phyloP scores from a whole-genome alignment of 2,888 invertebrate species.

The Platerodrilus igneus region DNA sequence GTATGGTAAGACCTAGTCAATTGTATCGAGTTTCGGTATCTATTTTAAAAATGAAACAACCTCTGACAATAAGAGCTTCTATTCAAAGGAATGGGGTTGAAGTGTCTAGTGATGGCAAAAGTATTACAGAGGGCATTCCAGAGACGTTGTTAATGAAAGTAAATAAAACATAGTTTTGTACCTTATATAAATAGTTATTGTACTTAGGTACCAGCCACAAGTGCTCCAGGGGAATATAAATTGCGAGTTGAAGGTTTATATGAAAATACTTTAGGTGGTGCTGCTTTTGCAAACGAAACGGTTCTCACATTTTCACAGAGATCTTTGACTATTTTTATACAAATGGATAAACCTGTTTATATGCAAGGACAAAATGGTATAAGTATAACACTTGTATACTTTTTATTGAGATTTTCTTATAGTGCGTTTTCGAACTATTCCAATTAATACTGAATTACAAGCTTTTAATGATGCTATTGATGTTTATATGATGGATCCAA shows the following conservation, averaged over 20 bases:
- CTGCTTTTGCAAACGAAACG: constrained; percentile 87
- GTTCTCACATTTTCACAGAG: constrained; percentile 78
- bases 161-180: constrained; percentile 33
- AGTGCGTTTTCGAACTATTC: constrained; percentile 86
- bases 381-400: constrained; percentile 14
- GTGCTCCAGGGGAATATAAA: constrained; percentile 78
- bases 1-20: constrained; percentile 86
- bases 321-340: constrained; percentile 93
- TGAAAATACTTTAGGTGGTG: constrained; percentile 75
- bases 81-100: constrained; percentile 88
- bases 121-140: constrained; percentile 79
- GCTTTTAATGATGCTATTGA: constrained; percentile 89
- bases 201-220: constrained; percentile 72
- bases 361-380: constrained; percentile 83
- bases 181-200: constrained; percentile 1
- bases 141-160: constrained; percentile 88
- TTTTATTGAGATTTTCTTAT: constrained; percentile 36
- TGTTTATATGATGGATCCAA: constrained; percentile 87
- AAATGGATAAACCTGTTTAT: constrained; percentile 91
- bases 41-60: constrained; percentile 71
- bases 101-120: constrained; percentile 74
- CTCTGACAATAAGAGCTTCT: constrained; percentile 81
- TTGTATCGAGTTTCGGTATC: constrained; percentile 85
- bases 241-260: constrained; percentile 56
- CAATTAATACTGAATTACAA: constrained; percentile 86